phyloP scores from a whole-genome alignment of 2,797 vertebrate species.

The Cheirogaleus major region DNA sequence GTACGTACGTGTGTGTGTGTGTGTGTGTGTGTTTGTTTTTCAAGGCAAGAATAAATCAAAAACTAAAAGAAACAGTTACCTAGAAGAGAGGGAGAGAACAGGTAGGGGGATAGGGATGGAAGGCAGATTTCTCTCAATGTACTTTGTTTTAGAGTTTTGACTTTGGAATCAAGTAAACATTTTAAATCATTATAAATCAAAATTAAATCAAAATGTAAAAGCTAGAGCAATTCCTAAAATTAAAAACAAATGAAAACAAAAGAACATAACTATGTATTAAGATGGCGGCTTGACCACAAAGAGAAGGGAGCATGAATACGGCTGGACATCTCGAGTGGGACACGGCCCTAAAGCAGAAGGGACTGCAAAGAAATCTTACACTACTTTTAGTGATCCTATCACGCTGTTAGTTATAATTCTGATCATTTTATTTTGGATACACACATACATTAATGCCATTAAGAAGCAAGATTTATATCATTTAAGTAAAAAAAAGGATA shows the following conservation, averaged over 20 bases:
- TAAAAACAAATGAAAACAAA: background rate
- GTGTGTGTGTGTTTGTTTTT: rapidly evolving
- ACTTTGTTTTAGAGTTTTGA: background rate
- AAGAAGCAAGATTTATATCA: background rate
- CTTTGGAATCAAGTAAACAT: background rate
- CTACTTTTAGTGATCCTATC: background rate
- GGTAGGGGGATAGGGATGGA: background rate
- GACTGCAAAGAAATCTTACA: background rate
- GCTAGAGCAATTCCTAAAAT: slow-evolving; percentile 27
- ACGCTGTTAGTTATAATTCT: background rate
- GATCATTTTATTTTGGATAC: background rate
- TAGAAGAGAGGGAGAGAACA: too few relatives aligned
- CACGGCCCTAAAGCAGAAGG: background rate
- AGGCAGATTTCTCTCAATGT: background rate
- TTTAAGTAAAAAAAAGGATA: background rate
- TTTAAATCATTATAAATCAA: slow-evolving; percentile 15
- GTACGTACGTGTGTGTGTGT: rapidly evolving
- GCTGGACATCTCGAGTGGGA: background rate
- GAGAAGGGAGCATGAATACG: background rate
- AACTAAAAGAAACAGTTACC: background rate
- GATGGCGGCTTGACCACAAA: background rate
- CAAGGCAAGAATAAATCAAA: background rate
- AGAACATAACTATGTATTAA: background rate
- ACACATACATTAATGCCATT: background rate
- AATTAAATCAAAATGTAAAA: slow-evolving; percentile 23